Percentiles rank a stretch among this genome's conserved stretches.
Conservation (phyloP, 2,888 invertebrate species). For the Isoperla grammatica region DNA sequence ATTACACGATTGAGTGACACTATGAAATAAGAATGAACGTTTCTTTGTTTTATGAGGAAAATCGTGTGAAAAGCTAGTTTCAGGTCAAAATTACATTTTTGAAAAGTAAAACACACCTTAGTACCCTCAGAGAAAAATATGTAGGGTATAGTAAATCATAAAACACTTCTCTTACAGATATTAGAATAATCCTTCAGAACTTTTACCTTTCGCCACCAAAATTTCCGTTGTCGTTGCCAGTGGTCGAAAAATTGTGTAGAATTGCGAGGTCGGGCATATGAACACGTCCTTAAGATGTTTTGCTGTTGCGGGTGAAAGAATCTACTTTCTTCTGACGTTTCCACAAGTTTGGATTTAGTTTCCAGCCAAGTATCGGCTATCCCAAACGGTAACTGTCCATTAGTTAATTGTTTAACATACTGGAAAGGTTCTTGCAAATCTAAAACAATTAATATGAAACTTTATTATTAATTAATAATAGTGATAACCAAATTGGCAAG, state of each 20-base stretch:
- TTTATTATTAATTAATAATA: too few relatives aligned
- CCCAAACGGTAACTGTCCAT: conserved; percentile 45
- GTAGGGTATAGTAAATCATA: too few relatives aligned
- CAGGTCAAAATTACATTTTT: too few relatives aligned
- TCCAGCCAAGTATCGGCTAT: conserved; percentile 41
- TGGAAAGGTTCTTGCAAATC: conserved; percentile 36
- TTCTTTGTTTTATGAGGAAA: too few relatives aligned
- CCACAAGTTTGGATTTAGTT: not conserved
- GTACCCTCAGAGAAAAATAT: too few relatives aligned
- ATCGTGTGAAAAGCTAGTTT: too few relatives aligned
- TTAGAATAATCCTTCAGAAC: too few relatives aligned
- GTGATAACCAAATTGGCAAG: too few relatives aligned
- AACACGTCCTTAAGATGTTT: conserved; percentile 31
- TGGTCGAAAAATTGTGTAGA: conserved; percentile 61
- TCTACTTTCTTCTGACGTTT: not conserved
- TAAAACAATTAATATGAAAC: conserved; percentile 11
- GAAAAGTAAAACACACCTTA: too few relatives aligned
- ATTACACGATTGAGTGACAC: too few relatives aligned
- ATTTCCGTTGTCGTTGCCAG: conserved; percentile 69
- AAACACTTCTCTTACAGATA: too few relatives aligned
- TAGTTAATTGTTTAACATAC: conserved; percentile 41
- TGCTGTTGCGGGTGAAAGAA: conserved; percentile 26
- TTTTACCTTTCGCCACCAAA: conserved; percentile 78
- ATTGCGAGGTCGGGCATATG: conserved; percentile 31
- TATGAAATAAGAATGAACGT: too few relatives aligned